Conservation (phyloP, 2,797 vertebrate species). For the Ctenochaetus hawaiiensis region DNA sequence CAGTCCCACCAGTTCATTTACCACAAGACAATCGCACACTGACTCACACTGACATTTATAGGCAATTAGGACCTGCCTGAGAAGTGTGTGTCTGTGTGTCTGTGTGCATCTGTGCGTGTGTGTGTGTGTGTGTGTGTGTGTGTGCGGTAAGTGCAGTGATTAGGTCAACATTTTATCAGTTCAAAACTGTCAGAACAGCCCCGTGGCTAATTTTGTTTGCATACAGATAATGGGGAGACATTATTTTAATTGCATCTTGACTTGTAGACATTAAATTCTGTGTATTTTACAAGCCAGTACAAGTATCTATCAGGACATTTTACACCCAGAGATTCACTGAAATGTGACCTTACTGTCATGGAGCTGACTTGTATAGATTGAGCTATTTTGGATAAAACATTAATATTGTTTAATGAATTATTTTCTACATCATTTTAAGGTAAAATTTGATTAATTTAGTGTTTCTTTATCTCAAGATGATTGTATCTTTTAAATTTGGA, state of each 20-base stretch:
- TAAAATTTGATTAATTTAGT: neutral
- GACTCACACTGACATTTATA: constrained; percentile 94
- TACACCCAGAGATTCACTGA: neutral
- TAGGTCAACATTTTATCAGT: constrained; percentile 68
- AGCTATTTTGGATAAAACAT: neutral
- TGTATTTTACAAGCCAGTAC: constrained; percentile 26
- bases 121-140: constrained; percentile 10
- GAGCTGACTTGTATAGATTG: neutral
- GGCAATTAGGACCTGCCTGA: constrained; percentile 89
- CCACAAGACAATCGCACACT: constrained; percentile 88
- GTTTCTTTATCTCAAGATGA: neutral
- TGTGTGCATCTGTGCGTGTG: constrained; percentile 25
- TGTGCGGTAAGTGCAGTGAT: constrained; percentile 28
- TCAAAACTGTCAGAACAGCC: constrained; percentile 56
- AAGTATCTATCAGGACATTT: neutral
- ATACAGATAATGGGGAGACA: constrained; percentile 62
- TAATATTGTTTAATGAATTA: neutral
- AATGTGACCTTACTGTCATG: neutral
- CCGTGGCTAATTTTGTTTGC: constrained; percentile 63
- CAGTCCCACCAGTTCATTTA: constrained; percentile 92
- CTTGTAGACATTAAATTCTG: constrained; percentile 47
- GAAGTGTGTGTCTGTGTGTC: constrained; percentile 45
- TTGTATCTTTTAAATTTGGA: neutral
- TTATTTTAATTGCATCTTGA: constrained; percentile 65
- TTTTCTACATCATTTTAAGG: neutral